Conservation (phyloP, 92 coral and sea anemone species). For the Micromussa lordhowensis region DNA sequence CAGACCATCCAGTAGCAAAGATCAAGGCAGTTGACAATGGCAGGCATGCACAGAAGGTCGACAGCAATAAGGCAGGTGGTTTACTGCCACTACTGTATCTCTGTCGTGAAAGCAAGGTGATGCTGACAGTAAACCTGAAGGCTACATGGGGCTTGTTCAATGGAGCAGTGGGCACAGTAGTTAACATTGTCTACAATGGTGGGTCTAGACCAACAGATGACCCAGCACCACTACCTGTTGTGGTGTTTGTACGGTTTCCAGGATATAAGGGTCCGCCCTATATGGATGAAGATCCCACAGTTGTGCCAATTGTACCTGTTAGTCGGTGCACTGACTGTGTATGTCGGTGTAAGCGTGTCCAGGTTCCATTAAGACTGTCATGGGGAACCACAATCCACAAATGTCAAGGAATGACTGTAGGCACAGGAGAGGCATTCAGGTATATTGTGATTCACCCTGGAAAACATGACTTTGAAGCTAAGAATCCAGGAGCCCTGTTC, state of each 20-base stretch:
- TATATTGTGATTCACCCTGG: slow-evolving; percentile 58
- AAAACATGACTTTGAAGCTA: slow-evolving; percentile 49
- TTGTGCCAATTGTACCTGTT: slow-evolving; percentile 59
- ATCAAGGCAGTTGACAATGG: slow-evolving; percentile 48
- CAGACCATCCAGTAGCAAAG: slow-evolving; percentile 47
- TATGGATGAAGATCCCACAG: slow-evolving; percentile 29
- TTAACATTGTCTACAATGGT: slow-evolving; percentile 37
- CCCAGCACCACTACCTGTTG: slow-evolving; percentile 43
- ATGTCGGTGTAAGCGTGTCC: slow-evolving; percentile 46
- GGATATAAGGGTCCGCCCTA: slow-evolving; percentile 55
- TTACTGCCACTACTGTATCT: slow-evolving; percentile 42
- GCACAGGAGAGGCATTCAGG: slow-evolving; percentile 43
- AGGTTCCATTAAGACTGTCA: slow-evolving; percentile 53
- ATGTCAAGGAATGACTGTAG: slow-evolving; percentile 45
- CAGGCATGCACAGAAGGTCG: slow-evolving; percentile 41
- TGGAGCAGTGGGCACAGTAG: slow-evolving; percentile 64
- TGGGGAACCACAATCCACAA: slow-evolving; percentile 53
- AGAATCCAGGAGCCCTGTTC: slow-evolving; percentile 57
- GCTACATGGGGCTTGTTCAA: slow-evolving; percentile 55
- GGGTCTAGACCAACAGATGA: slow-evolving; percentile 49
- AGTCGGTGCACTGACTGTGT: slow-evolving; percentile 38
- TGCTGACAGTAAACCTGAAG: slow-evolving; percentile 47
- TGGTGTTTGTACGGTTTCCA: slow-evolving; percentile 45
- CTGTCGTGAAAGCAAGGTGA: slow-evolving; percentile 51
- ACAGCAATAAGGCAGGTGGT: slow-evolving; percentile 63